Conservation (phyloP, 2,888 invertebrate genomes). For the Cantharis lateralis region DNA sequence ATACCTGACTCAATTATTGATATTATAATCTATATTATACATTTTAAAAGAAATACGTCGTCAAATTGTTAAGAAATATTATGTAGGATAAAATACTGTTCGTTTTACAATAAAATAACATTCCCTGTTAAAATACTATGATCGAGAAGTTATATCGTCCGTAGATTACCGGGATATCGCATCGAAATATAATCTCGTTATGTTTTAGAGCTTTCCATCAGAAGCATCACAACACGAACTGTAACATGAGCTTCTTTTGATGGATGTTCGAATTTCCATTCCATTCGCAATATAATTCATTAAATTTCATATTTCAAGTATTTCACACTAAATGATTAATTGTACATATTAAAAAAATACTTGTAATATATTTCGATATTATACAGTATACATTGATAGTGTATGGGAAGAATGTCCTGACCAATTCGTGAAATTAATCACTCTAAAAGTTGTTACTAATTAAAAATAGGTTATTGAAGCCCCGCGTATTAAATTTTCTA, state of each 20-base stretch:
- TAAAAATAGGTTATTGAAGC: not conserved
- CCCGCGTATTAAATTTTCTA: not conserved
- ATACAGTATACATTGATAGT: no score
- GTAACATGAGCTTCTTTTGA: not conserved
- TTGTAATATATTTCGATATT: no score
- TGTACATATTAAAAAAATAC: not conserved
- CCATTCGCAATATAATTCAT: not conserved
- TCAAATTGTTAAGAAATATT: not conserved
- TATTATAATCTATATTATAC: not conserved
- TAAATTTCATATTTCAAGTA: not conserved
- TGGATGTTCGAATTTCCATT: not conserved
- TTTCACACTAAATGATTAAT: not conserved
- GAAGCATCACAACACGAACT: not conserved
- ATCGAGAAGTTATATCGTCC: not conserved
- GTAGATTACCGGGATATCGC: not conserved
- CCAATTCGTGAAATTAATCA: not conserved
- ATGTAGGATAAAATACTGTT: not conserved
- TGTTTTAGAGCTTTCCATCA: not conserved
- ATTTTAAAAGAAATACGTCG: no score
- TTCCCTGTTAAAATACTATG: not conserved
- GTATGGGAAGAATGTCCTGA: no score
- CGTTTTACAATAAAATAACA: not conserved
- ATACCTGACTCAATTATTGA: not conserved
- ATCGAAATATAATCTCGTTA: not conserved
- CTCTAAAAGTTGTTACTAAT: not conserved